Percentiles rank a stretch among this genome's conserved stretches.
Evolutionary conservation across 2,113 vertebrate species (phyloP).

Genomic region (Eublepharis macularius): DNA sequence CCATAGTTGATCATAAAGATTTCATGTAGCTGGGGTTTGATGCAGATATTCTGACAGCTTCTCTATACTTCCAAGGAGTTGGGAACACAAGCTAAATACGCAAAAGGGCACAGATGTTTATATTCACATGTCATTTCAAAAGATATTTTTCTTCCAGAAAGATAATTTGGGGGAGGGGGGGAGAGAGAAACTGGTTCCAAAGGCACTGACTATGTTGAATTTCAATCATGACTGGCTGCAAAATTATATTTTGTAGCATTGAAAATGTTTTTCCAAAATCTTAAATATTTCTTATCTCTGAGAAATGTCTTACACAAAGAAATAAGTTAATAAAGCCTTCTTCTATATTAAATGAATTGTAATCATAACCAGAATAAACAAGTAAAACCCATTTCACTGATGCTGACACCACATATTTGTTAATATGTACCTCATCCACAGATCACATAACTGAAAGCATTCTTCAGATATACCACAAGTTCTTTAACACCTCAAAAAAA

Average conservation of each 20-base stretch:
- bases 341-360: background rate
- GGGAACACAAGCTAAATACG: background rate
- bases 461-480: conserved; percentile 1
- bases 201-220: background rate
- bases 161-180: background rate
- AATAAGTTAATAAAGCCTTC: background rate
- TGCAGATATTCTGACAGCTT: background rate
- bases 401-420: background rate
- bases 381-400: background rate
- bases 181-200: background rate
- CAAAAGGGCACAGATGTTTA: too few species aligned
- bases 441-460: background rate
- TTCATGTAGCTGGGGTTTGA: background rate
- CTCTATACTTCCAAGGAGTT: background rate
- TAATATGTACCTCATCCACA: background rate
- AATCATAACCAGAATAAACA: background rate
- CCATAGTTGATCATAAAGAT: background rate
- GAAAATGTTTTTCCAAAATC: conserved; percentile 4
- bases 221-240: background rate
- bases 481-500: conserved; percentile 45
- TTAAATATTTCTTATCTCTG: background rate
- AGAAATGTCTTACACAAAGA: fast-evolving
- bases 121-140: background rate
- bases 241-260: background rate
- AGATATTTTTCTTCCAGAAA: background rate